Conservation (phyloP, 2,113 vertebrate species). For the Montifringilla adamsi region DNA sequence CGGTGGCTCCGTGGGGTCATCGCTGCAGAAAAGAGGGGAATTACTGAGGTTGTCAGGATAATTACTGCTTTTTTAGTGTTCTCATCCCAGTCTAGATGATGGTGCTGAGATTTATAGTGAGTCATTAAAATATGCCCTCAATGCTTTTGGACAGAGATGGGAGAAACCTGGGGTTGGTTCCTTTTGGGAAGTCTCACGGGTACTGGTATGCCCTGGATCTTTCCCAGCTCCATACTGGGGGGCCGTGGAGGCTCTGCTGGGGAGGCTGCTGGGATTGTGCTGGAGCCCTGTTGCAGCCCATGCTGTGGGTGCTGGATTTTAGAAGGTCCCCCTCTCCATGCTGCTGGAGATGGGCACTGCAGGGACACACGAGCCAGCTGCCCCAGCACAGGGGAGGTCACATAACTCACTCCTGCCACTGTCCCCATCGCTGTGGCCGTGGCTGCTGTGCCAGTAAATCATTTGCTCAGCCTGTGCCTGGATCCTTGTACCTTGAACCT, state of each 20-base stretch:
- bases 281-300: not conserved
- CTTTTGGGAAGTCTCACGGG: not conserved
- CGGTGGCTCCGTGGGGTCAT: not conserved
- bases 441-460: not conserved
- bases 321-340: not conserved
- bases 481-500: not conserved
- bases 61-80: slow-evolving; percentile 30
- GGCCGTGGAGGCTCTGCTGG: not conserved
- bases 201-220: not conserved
- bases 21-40: not conserved
- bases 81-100: not conserved
- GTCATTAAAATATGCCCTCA: not conserved
- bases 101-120: not conserved
- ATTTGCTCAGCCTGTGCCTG: not conserved
- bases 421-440: rapidly evolving
- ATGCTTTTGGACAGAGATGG: not conserved
- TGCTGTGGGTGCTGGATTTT: not conserved
- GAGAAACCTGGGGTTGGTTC: not conserved
- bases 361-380: not conserved
- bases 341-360: not conserved
- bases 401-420: rapidly evolving
- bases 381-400: rapidly evolving
- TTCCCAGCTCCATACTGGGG: not conserved
- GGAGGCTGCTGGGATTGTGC: not conserved
- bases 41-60: slow-evolving; percentile 33